These are phyloP conservation scores for Stichopus chloronotus DNA, from an alignment of 35 echinoderm and acorn worm species.

Conservation along the genomic window DNA sequence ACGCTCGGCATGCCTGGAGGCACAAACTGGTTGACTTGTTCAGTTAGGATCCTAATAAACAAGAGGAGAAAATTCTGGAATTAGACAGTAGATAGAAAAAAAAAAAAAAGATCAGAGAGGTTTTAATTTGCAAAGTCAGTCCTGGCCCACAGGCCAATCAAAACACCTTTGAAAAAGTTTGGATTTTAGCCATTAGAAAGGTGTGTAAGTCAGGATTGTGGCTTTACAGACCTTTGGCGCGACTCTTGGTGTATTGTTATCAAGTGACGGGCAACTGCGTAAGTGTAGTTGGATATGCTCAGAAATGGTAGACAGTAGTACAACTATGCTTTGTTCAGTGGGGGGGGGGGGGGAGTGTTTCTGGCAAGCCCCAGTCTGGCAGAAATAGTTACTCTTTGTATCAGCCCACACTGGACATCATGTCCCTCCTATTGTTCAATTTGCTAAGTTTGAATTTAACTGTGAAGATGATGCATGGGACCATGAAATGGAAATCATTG, in stretches of 20 bases:
- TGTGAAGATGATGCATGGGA: no score
- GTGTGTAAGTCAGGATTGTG: not conserved
- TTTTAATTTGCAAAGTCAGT: constrained; percentile 25
- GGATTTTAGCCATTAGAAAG: constrained; percentile 4
- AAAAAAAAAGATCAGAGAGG: constrained; percentile 2
- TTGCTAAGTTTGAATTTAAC: not conserved
- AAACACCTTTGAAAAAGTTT: constrained; percentile 39
- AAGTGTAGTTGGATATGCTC: no score
- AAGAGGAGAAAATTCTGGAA: not conserved
- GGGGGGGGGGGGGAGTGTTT: not conserved
- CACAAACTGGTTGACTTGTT: constrained; percentile 41
- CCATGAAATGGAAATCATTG: no score
- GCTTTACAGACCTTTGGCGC: not conserved
- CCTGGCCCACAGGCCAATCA: constrained; percentile 39
- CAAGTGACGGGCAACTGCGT: not conserved
- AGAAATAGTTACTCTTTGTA: not conserved
- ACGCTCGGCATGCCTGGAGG: constrained; percentile 1
- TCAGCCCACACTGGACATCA: not conserved
- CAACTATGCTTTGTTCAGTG: no score
- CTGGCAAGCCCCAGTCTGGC: not conserved
- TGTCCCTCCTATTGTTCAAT: not conserved
- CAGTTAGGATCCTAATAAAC: constrained; percentile 28
- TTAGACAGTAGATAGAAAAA: not conserved
- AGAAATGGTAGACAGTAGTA: no score
- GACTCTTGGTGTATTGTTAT: not conserved